Base-by-base conservation (phyloP, 2,797 vertebrate genomes). In the Trachurus trachurus region DNA sequence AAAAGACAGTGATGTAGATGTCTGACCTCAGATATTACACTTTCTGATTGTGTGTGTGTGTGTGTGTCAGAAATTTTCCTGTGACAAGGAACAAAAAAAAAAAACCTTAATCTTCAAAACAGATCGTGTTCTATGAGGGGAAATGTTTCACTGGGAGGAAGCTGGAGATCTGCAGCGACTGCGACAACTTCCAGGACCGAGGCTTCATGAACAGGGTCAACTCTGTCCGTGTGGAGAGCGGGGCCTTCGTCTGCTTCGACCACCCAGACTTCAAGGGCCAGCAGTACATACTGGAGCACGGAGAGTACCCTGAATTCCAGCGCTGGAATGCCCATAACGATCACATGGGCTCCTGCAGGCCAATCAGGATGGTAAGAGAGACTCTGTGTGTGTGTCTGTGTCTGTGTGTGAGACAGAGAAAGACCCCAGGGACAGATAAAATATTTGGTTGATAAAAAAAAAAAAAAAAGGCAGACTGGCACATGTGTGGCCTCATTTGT, bases 81-180 rank as follows among this genome's bases (percentile, higher is more conserved):
- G 29, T 63, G 5, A 0, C 34, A 37, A 37, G 6, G 31, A 34
- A 34, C 31, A 10, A 61, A 11, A 47, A 13, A 12, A 13, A 12
- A 52, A 52, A 26, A 9, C 45, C 50, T 45, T 8, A 53, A 16
- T 66, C 37, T 53, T 69, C 17, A n/a, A 76, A 56, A 37, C 87
- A 99, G 97, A 97, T 98, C 75, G 94, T 95, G 50, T 94, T 98
- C 89, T 97, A 96, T 0, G 97, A 99, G 93, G 97, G 98, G 66
- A 96, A 95, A 93, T 96, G 95, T 91, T 98, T 99, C 96, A 97
- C 96, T 0, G 98, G 97, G 78, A 90, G 94, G 82, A 96, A 97
- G 88, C 94, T 98, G 95, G 97, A 98, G 71, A 92, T 98, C 53
- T 94, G 90, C 0, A 95, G 97, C 59, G 95, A 96, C 90, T 98